Percentiles rank a stretch among this genome's conserved stretches.
These are phyloP conservation scores for Pseudococcus longispinus DNA, from an alignment of 2,888 invertebrate species.

Conservation along the genomic window DNA sequence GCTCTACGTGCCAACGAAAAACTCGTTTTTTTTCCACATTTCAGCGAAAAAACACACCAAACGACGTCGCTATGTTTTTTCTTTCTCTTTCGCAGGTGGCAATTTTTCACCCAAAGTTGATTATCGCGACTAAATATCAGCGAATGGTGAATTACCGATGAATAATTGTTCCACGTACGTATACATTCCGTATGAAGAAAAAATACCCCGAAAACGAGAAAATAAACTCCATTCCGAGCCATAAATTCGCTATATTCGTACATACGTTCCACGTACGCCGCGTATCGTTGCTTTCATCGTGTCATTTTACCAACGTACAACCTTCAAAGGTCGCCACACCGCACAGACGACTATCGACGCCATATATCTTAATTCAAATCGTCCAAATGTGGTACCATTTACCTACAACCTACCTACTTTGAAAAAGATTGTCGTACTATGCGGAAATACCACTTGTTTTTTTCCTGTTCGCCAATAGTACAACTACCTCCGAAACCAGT, in stretches of 20 bases:
- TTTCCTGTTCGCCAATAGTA: not conserved
- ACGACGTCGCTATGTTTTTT: not conserved
- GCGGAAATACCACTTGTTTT: not conserved
- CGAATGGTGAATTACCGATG: conserved; percentile 2
- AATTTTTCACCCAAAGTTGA: not conserved
- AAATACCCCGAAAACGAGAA: not conserved
- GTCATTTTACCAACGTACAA: not conserved
- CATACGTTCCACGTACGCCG: not conserved
- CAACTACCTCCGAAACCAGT: not conserved
- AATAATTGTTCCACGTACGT: not conserved
- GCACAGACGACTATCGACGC: not conserved
- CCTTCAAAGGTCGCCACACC: not conserved
- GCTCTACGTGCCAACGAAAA: not conserved
- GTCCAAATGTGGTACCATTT: not conserved
- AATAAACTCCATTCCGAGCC: not conserved
- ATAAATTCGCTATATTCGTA: not conserved
- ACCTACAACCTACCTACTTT: not conserved
- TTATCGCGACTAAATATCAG: not conserved
- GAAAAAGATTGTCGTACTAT: not conserved
- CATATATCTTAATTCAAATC: not conserved
- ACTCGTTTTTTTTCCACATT: not conserved
- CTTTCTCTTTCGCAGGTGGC: not conserved
- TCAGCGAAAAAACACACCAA: not conserved
- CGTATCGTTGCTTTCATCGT: too few species aligned
- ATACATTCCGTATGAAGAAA: too few species aligned